Percentiles rank a stretch among this genome's conserved stretches.
phyloP scores from a whole-genome alignment of 2,888 invertebrate species.

The Patella caerulea region DNA sequence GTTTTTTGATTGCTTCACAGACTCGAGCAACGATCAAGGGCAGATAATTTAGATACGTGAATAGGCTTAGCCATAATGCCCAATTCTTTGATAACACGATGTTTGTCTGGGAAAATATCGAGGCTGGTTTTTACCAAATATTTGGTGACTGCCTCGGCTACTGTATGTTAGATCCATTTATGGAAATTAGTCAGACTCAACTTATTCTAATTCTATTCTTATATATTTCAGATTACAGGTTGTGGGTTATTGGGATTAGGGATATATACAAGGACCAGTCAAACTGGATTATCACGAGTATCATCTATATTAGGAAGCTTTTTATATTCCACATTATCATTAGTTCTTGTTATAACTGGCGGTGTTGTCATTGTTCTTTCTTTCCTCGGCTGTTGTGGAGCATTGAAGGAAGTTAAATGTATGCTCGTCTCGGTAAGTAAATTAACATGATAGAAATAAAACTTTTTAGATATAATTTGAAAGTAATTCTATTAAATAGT shows the following conservation, averaged over 20 bases:
- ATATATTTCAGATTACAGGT: constrained; percentile 53
- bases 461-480: neutral
- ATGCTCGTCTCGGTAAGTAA: constrained; percentile 88
- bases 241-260: constrained; percentile 80
- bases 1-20: too few species aligned
- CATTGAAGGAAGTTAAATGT: constrained; percentile 94
- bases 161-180: too few species aligned
- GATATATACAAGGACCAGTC: constrained; percentile 87
- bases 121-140: too few species aligned
- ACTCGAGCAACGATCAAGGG: too few species aligned
- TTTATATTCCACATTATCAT: constrained; percentile 88
- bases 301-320: constrained; percentile 81
- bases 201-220: neutral
- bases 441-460: too few species aligned
- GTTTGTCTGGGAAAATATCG: too few species aligned
- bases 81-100: too few species aligned
- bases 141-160: too few species aligned
- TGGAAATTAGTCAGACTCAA: neutral
- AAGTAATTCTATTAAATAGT: neutral
- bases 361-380: constrained; percentile 86
- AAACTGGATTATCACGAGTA: constrained; percentile 86
- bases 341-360: constrained; percentile 87
- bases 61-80: too few species aligned
- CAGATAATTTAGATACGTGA: too few species aligned
- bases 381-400: constrained; percentile 92